Base-by-base conservation (phyloP, 2,888 invertebrate genomes). In the Parochlus steinenii region DNA sequence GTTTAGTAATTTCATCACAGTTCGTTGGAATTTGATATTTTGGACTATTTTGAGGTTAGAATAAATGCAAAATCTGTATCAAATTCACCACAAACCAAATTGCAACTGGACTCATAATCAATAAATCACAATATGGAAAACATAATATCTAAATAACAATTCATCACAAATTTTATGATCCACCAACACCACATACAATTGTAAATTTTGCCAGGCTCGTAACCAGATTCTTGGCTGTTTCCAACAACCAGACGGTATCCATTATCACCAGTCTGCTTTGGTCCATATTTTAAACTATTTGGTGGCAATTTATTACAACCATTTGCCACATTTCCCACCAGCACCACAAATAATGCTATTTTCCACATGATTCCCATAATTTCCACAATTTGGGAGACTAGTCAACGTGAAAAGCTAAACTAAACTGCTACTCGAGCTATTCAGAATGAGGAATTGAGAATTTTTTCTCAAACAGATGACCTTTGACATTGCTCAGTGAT, bases 191-290 rank as follows among this genome's bases (percentile, higher is more conserved):
- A 56, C 60, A 66, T 52, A 76, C 77, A 64, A 39, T 82, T 81
- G 52, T 90, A 89, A 44, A 80, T 66, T 51, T 81, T 72, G 41
- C 78, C 82, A 3, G 89, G 83, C 36, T 74, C 70, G 56, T 89
- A 90, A 52, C 79, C 75, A n/a, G n/a, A n/a, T 51, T 76, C 74
- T 15, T 79, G 70, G 47, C 78, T 74, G 26, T 81, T 83, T 48
- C 76, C 79, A 47, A 87, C 66, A 50, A 77, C 65, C 49, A 92
- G 73, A 48, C 73, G 68, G 62, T 82, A 90, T 50, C 79, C 85
- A 62, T 86, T 85, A 61, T 89, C 87, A 18, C 89, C 89, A 15
- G 74, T 69, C 43, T 73, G 64, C 60, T 77, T 70, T 49, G 43
- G 49, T 37, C 52, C 55, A 42, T 53, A 57, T 41, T 50, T 54